Percentiles rank a stretch among this genome's conserved stretches.
phyloP scores from a whole-genome alignment of 2,888 invertebrate species.

The Xylota sylvarum region DNA sequence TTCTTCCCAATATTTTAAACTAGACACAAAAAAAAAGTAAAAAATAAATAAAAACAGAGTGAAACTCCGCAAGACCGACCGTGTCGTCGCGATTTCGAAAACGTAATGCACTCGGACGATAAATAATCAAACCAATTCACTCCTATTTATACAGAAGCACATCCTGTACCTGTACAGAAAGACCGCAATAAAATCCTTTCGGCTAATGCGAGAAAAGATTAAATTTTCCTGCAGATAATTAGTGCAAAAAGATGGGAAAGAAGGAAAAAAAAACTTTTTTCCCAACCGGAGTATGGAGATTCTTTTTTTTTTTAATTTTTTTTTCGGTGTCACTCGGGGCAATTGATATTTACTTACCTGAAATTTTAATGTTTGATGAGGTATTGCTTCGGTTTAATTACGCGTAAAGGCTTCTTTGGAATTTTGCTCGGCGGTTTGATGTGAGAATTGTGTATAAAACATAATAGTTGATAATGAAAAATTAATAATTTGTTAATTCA shows the following conservation, averaged over 20 bases:
- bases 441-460: conserved; percentile 38
- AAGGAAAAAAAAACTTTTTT: not conserved
- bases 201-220: not conserved
- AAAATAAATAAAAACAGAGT: conserved; percentile 18
- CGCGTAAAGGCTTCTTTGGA: conserved; percentile 17
- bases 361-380: conserved; percentile 42
- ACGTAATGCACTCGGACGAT: conserved; percentile 38
- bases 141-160: not conserved
- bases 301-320: conserved; percentile 24
- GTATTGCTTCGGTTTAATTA: conserved; percentile 30
- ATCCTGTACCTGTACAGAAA: not conserved
- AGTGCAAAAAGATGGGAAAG: conserved; percentile 2
- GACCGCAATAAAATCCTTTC: conserved; percentile 16
- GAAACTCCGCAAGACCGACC: conserved; percentile 3
- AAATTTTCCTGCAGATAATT: conserved; percentile 26
- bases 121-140: conserved; percentile 22
- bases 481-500: conserved; percentile 47
- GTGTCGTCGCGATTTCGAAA: not conserved
- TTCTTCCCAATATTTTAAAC: not conserved
- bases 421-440: conserved; percentile 25
- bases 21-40: conserved; percentile 1
- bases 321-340: conserved; percentile 52
- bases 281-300: conserved; percentile 27
- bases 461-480: conserved; percentile 51
- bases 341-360: conserved; percentile 69